Evolutionary conservation across 1,140 invertebrate species (phyloP), one percentile per base, ranked within the genome.

Genomic region (Pseudoatta argentina): DNA sequence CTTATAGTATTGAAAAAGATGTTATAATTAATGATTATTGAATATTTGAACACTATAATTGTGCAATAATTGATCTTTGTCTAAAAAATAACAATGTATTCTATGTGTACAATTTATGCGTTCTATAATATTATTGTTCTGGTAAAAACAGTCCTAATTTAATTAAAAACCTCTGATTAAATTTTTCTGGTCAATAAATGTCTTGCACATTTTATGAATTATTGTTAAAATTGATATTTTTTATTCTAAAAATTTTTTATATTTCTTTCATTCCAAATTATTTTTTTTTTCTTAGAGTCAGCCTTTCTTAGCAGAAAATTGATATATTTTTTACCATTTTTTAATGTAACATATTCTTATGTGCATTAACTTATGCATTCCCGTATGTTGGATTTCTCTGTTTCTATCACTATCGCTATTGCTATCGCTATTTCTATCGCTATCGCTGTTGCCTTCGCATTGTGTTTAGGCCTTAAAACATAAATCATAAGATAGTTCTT

Each of bases 41-140:
- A 39, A 69, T 69, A 51, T 72, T 51, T 69, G 21, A 53, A 53
- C 21, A 53, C 8, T 5, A 18, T 51, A 53, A 72, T 3, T 72
- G 67, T 71, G 44, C 69, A 72, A 72, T 51, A 53, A 53, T 53
- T 51, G 5, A 71, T 72, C 24, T 27, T 72, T 27, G 8, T 27
- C 21, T 72, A 7, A 27, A 72, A 72, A 53, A 72, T 51, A 72
- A 30, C n/a, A 72, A 27, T 72, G 24, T 76, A 24, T 63, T 55
- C 0, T 48, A 16, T 51, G 2, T 63, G 44, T 21, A 71, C 53
- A 59, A 73, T 51, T 72, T 72, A 53, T 72, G 44, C 24, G 24
- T 72, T 53, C 69, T 72, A 72, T 51, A 69, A 67, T 44, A 69
- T 21, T 69, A 51, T 69, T 27, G 30, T 51, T 51, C 21, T 69